Base-by-base conservation (phyloP, 1,140 invertebrate genomes). In the Drosophila cardini region DNA sequence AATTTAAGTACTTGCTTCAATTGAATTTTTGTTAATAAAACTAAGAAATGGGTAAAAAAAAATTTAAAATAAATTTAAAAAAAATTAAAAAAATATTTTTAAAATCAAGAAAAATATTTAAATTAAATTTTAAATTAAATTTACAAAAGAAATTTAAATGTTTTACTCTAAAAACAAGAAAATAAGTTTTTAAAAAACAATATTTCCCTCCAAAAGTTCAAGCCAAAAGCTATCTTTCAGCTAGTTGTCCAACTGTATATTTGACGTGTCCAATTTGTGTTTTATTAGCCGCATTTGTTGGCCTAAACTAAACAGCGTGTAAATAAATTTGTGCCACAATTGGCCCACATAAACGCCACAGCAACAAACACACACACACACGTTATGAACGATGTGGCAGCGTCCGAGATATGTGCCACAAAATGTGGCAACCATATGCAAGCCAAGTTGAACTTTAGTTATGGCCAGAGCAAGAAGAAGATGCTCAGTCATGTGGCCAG, bases 341-440 rank as follows among this genome's bases (percentile, higher is more conserved):
- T 71, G 52, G 57, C 46, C 21, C 65, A 40, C 50, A 73, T 69
- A 62, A 69, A 74, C 36, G 58, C 58, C 57, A 69, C 68, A 13
- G n/a, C 45, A 36, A 11, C 48, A 68, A 15, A 13, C 36, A 56
- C 38, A 13, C 64, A 55, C 53, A 32, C 57, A 13, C 50, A 57
- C 9, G 68, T 72, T 68, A 72, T 72, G 58, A 55, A 67, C 13
- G 63, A 42, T 64, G 61, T 48, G 45, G 58, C 45, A 21, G 43
- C 10, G 45, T 48, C 32, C 34, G 21, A 34, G 21, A 46, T 15
- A 11, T 48, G 45, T 34, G 30, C 9, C 32, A 40, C 34, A 57
- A 21, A 40, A 56, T 46, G 15, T 57, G 53, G 34, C 21, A 48
- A 32, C 2, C 42, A 64, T 64, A 53, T 53, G 52, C 36, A 21